A percentile compares a stretch with the other conserved stretches of the same genome.
These are phyloP conservation scores for Sminthurinus aureus DNA, from an alignment of 2,888 invertebrate genomes.

Conservation along the genomic window DNA sequence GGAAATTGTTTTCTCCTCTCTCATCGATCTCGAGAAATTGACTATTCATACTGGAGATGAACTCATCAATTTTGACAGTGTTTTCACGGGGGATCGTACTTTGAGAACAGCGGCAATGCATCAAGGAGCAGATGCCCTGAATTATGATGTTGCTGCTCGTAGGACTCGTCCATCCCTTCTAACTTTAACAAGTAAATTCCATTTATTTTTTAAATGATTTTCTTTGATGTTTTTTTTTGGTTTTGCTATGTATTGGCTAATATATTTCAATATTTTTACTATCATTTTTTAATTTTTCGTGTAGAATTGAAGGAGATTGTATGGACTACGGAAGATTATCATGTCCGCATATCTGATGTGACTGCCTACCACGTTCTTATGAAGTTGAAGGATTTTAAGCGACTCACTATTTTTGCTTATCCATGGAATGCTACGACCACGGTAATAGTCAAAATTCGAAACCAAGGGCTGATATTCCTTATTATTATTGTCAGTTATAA, in stretches of 20 bases:
- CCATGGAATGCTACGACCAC: conserved; percentile 16
- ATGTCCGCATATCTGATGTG: conserved; percentile 11
- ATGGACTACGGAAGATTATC: conserved; percentile 18
- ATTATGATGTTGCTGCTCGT: not conserved
- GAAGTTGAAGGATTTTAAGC: not conserved
- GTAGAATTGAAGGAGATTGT: conserved; percentile 1
- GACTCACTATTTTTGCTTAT: conserved; percentile 4
- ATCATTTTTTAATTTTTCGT: not conserved
- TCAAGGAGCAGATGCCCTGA: not conserved
- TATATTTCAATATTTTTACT: not conserved
- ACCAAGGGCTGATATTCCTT: no score
- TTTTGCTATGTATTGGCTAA: no score
- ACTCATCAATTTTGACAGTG: conserved; percentile 5
- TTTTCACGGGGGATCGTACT: conserved; percentile 6
- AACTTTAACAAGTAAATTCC: conserved; percentile 6
- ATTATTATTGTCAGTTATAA: no score
- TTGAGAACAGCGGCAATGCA: not conserved
- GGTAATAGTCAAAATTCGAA: no score
- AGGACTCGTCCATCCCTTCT: not conserved
- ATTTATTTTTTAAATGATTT: not conserved
- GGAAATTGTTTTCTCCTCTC: not conserved
- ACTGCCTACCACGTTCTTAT: conserved; percentile 15
- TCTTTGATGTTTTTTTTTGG: not conserved
- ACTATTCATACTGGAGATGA: conserved; percentile 22
- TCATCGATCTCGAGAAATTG: not conserved